Base-by-base conservation (phyloP, 2,888 invertebrate genomes). In the Leucophora obtusa region DNA sequence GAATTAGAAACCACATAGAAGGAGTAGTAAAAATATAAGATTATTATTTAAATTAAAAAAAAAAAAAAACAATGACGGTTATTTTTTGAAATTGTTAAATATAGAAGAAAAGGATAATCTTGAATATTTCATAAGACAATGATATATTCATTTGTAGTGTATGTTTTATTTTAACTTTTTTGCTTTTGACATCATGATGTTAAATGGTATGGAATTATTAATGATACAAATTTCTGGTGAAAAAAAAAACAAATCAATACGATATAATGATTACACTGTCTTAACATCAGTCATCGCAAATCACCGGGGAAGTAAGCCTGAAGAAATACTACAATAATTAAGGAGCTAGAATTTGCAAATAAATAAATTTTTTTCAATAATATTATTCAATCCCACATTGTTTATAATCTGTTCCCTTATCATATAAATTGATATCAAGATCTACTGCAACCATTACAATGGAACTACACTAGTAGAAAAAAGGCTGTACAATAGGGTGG, bases 141-240 rank as follows among this genome's bases (percentile, higher is more conserved):
- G 63, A 50, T 35, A 56, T 60, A 24, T 53, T 38, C 21, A 43
- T 75, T 53, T 53, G 18, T 69, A 2, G 1, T 53, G 17, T 2
- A 18, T 38, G 4, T 24, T 15, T 35, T 33, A 17, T 24, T 62
- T 62, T 38, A 18, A 59, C 28, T 43, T 15, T 28, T 17, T 24
- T 54, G 21, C 33, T 47, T 47, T 43, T 4, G 9, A 17, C 14
- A 28, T 63, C 51, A 21, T 73, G 63, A 43, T 63, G 38, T 47
- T 65, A 38, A 43, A 54, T 35, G 69, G 68, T 71, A 66, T 43
- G 43, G 10, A n/a, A 75, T 71, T 71, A 80, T 80, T 80, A 80
- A 80, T 80, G 71, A 75, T 63, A 63, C 11, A 43, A 51, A 75
- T 66, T 68, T 65, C 63, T 21, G 24, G 10, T 15, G 24, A 59